Percentiles rank a stretch among this genome's conserved stretches.
Conservation (phyloP, 2,888 invertebrate genomes). For the Trissolcus brochymenae region DNA sequence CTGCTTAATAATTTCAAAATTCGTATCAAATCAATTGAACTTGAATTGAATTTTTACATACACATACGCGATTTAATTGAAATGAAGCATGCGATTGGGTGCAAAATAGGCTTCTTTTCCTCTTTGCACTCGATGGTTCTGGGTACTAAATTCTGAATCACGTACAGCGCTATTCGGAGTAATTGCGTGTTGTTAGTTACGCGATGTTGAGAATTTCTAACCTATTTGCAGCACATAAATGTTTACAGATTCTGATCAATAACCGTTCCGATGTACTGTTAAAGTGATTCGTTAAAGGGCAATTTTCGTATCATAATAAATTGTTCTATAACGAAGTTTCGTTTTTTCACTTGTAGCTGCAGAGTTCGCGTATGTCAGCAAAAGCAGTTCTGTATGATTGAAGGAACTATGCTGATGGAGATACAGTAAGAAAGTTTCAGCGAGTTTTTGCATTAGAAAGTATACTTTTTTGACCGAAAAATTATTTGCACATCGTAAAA, state of each 20-base stretch:
- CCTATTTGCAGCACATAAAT: conserved; percentile 42
- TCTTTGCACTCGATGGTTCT: conserved; percentile 11
- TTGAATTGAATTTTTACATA: conserved; percentile 22
- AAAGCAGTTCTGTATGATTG: conserved; percentile 25
- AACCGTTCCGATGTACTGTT: conserved; percentile 36
- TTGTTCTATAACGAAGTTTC: conserved; percentile 31
- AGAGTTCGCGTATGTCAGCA: conserved; percentile 16
- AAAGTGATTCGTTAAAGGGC: conserved; percentile 40
- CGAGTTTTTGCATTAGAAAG: conserved; percentile 4
- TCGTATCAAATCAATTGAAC: neutral
- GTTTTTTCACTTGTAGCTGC: conserved; percentile 6
- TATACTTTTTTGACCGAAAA: conserved; percentile 4
- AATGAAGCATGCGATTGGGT: conserved; percentile 6
- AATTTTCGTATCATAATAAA: conserved; percentile 47
- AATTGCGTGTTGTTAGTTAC: conserved; percentile 43
- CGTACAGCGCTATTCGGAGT: conserved; percentile 19
- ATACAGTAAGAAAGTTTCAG: conserved; percentile 22
- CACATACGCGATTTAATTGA: neutral
- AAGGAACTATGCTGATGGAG: conserved; percentile 9
- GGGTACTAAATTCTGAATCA: conserved; percentile 37
- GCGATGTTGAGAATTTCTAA: conserved; percentile 40
- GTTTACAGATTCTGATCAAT: conserved; percentile 41
- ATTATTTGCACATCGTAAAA: conserved; percentile 7
- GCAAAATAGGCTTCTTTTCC: conserved; percentile 19
- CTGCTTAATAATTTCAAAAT: neutral